These are phyloP conservation scores for Sylvicola cinctus DNA, from an alignment of 2,888 invertebrate genomes.

Conservation along the genomic window DNA sequence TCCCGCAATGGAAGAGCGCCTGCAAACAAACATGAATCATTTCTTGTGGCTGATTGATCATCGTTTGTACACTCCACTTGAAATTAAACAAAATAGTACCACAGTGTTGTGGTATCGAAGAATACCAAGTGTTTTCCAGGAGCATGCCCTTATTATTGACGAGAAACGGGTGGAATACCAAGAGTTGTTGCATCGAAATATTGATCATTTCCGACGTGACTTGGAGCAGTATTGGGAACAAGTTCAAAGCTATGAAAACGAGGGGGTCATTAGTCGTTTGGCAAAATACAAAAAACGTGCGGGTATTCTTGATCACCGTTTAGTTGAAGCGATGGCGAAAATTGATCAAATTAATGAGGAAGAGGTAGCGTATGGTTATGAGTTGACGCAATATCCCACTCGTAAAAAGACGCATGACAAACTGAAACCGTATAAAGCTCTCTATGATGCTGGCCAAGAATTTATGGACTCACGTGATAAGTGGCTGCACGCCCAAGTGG, in stretches of 20 bases:
- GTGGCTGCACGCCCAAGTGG: slow-evolving; percentile 74
- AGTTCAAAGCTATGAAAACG: slow-evolving; percentile 67
- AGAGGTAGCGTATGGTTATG: slow-evolving; percentile 73
- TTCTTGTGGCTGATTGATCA: slow-evolving; percentile 73
- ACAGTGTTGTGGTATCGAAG: slow-evolving; percentile 75
- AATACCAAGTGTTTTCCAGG: slow-evolving; percentile 62
- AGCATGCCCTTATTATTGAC: slow-evolving; percentile 58
- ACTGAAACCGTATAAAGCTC: slow-evolving; percentile 62
- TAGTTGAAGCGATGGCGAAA: slow-evolving; percentile 47
- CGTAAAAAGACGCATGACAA: slow-evolving; percentile 60
- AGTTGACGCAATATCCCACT: slow-evolving; percentile 70
- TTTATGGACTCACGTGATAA: slow-evolving; percentile 61
- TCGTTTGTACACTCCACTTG: slow-evolving; percentile 54
- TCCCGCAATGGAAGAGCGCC: slow-evolving; percentile 51
- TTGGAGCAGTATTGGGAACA: slow-evolving; percentile 58
- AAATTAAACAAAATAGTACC: slow-evolving; percentile 74
- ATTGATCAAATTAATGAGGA: slow-evolving; percentile 85
- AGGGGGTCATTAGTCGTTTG: slow-evolving; percentile 70
- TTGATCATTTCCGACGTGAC: slow-evolving; percentile 65
- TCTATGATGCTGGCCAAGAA: slow-evolving; percentile 76
- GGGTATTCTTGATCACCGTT: slow-evolving; percentile 43
- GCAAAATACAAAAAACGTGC: slow-evolving; percentile 67
- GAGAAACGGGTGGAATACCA: slow-evolving; percentile 75
- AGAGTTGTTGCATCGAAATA: slow-evolving; percentile 51
- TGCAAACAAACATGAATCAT: slow-evolving; percentile 43